Percentiles rank a stretch among this genome's conserved stretches.
phyloP scores from a whole-genome alignment of 2,888 invertebrate genomes.

The Melanophora roralis region DNA sequence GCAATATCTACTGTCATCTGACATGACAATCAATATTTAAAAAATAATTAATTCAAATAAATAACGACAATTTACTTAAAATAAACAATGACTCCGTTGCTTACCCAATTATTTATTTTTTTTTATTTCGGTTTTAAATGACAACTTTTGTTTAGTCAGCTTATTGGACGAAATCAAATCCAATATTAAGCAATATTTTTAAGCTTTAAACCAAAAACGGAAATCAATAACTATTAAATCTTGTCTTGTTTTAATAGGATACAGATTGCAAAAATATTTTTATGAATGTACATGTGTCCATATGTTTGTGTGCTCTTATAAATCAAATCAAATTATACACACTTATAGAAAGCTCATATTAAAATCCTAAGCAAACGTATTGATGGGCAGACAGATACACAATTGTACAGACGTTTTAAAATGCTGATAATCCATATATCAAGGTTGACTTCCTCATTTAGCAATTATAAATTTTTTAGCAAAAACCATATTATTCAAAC shows the following conservation, averaged over 20 bases:
- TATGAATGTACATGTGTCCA: too few relatives aligned
- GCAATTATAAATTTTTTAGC: slow-evolving; percentile 36
- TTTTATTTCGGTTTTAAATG: slow-evolving; percentile 33
- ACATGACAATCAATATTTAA: slow-evolving; percentile 27
- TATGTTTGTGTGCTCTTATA: neutral
- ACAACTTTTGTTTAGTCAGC: slow-evolving; percentile 48
- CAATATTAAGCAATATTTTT: slow-evolving; percentile 12
- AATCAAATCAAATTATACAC: slow-evolving; percentile 33
- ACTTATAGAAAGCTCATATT: neutral
- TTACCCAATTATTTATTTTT: slow-evolving; percentile 9
- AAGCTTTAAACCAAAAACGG: slow-evolving; percentile 7
- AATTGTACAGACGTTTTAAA: slow-evolving; percentile 8
- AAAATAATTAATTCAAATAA: neutral
- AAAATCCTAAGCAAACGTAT: neutral
- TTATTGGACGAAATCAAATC: slow-evolving; percentile 25
- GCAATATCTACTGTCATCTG: slow-evolving; percentile 31
- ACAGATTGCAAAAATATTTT: too few relatives aligned
- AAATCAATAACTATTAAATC: slow-evolving; percentile 28
- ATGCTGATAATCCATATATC: slow-evolving; percentile 43
- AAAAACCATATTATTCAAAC: slow-evolving; percentile 3
- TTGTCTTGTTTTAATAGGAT: neutral
- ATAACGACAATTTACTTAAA: slow-evolving; percentile 1
- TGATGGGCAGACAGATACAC: neutral
- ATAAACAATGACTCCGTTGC: too few relatives aligned
- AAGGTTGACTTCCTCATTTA: slow-evolving; percentile 39